Evolutionary conservation across 2,888 invertebrate genomes (phyloP).

Genomic region (Mythimna vitellina): DNA sequence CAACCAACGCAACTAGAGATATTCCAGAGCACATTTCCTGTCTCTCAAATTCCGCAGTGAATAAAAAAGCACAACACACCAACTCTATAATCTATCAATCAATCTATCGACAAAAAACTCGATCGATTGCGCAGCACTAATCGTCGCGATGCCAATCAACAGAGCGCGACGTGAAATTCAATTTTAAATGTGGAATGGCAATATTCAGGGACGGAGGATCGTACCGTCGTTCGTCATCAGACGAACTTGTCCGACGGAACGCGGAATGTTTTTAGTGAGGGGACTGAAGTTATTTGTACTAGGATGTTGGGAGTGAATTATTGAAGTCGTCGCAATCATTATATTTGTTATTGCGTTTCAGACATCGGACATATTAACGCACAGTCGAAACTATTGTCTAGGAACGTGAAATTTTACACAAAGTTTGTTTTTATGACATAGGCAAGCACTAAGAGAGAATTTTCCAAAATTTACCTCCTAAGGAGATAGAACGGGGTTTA

Average conservation of each 20-base stretch:
- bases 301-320: neutral
- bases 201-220: constrained; percentile 41
- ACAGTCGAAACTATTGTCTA: too few relatives aligned
- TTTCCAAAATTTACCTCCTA: too few relatives aligned
- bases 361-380: too few relatives aligned
- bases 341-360: neutral
- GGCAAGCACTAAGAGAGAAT: too few relatives aligned
- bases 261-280: constrained; percentile 31
- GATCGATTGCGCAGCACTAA: constrained; percentile 34
- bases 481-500: too few relatives aligned
- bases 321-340: neutral
- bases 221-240: constrained; percentile 48
- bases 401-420: too few relatives aligned
- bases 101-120: constrained; percentile 29
- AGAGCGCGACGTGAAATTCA: constrained; percentile 51
- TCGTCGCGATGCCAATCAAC: constrained; percentile 49
- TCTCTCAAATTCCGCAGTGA: neutral
- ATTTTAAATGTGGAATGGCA: constrained; percentile 59
- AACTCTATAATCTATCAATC: neutral
- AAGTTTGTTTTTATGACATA: too few relatives aligned
- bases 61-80: neutral
- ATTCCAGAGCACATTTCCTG: neutral
- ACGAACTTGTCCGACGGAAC: constrained; percentile 33
- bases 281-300: neutral
- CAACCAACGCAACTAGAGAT: neutral